These are phyloP conservation scores for Pocillopora meandrina DNA, from an alignment of 92 coral and sea anemone species.

Conservation along the genomic window DNA sequence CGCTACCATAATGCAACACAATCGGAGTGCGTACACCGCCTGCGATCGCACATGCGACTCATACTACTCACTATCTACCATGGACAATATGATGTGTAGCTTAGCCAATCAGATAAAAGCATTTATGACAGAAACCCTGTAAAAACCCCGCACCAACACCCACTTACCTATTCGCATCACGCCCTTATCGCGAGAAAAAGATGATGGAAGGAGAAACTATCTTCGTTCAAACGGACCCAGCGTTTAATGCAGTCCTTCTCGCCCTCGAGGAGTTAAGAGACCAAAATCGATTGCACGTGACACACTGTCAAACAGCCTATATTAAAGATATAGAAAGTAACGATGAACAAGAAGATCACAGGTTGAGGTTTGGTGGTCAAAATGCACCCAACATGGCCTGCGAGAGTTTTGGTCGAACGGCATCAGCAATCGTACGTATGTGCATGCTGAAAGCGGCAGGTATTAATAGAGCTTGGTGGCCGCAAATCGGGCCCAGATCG, in stretches of 20 bases:
- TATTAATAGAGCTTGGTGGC: conserved; percentile 27
- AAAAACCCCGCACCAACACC: no score
- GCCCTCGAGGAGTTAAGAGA: conserved; percentile 14
- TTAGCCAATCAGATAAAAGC: no score
- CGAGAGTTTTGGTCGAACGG: conserved; percentile 41
- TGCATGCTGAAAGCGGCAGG: conserved; percentile 46
- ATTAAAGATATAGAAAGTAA: conserved; percentile 50
- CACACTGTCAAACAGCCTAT: conserved; percentile 3
- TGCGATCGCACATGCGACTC: no score
- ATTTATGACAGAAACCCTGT: no score
- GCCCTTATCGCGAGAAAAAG: no score
- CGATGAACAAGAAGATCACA: not conserved
- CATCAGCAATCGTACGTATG: conserved; percentile 54
- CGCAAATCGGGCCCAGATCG: not conserved
- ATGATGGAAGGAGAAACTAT: conserved; percentile 23
- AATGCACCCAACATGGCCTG: not conserved
- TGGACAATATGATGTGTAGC: no score
- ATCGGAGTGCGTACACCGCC: no score
- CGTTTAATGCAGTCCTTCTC: conserved; percentile 33
- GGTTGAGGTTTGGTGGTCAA: conserved; percentile 26
- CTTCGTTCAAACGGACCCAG: conserved; percentile 50
- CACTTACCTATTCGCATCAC: no score
- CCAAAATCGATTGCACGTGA: conserved; percentile 25
- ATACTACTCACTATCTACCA: no score
- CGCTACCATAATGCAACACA: no score